phyloP scores from a whole-genome alignment of 2,888 invertebrate species.

The Torymus tubicola region DNA sequence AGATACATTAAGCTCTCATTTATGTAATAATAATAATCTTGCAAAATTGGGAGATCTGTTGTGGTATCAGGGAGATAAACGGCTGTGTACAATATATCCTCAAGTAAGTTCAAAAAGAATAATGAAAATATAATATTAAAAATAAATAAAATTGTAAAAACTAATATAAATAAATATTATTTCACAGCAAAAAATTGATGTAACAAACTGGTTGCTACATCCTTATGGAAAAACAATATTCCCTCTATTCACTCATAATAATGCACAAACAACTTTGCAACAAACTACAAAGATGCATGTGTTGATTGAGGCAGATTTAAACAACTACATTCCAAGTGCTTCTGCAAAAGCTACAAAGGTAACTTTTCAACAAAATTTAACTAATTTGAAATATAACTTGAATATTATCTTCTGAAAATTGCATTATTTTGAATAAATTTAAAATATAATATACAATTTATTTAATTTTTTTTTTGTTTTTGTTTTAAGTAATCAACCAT shows the following conservation, averaged over 20 bases:
- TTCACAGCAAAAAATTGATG: conserved; percentile 75
- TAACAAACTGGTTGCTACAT: conserved; percentile 76
- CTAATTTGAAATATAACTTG: too few species aligned
- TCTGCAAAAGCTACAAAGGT: conserved; percentile 71
- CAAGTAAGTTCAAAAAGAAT: conserved; percentile 74
- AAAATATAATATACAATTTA: too few species aligned
- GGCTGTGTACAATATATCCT: conserved; percentile 79
- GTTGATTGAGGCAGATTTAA: conserved; percentile 73
- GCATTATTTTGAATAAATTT: too few species aligned
- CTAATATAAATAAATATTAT: conserved; percentile 8
- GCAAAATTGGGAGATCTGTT: conserved; percentile 82
- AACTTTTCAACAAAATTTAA: conserved; percentile 29
- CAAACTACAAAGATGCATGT: conserved; percentile 71
- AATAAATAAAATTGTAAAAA: conserved; percentile 4
- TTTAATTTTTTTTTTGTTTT: too few species aligned
- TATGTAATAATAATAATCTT: conserved; percentile 79
- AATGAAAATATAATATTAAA: conserved; percentile 29
- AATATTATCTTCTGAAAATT: too few species aligned
- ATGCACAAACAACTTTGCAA: conserved; percentile 62
- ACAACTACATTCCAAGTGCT: conserved; percentile 66
- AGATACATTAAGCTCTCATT: conserved; percentile 77
- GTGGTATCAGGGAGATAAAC: conserved; percentile 78
- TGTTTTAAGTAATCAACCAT: too few species aligned
- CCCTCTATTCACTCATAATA: conserved; percentile 72
- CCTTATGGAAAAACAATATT: conserved; percentile 73